Evolutionary conservation across 2,113 vertebrate genomes (phyloP).

Genomic region (Aplodontia rufa): DNA sequence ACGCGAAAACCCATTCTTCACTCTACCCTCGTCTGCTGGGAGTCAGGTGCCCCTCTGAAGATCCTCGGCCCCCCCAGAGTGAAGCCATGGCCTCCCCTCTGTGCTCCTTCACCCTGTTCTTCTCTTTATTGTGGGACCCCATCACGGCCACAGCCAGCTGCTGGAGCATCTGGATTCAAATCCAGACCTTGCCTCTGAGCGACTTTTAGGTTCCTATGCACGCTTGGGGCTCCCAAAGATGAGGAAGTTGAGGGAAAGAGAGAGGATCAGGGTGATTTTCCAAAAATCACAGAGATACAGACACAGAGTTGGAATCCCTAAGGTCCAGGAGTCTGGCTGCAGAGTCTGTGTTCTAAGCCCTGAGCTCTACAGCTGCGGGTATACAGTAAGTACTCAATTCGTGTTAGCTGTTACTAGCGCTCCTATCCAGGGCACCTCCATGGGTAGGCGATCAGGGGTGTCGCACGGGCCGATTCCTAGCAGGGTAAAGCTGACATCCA

Average conservation of each 20-base stretch:
- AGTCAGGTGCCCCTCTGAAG: too few relatives aligned
- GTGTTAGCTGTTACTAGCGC: rapidly evolving
- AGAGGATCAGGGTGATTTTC: not conserved
- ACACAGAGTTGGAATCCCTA: not conserved
- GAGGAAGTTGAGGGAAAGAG: not conserved
- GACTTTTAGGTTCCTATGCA: too few relatives aligned
- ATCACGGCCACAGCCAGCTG: not conserved
- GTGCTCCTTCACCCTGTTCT: not conserved
- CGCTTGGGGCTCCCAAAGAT: too few relatives aligned
- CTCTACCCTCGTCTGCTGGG: too few relatives aligned
- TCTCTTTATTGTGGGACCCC: not conserved
- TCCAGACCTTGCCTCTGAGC: not conserved
- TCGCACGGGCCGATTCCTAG: too few relatives aligned
- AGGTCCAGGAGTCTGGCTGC: not conserved
- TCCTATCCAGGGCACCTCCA: too few relatives aligned
- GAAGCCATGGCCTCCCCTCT: rapidly evolving
- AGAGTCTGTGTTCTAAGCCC: not conserved
- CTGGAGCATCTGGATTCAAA: not conserved
- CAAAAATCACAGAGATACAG: not conserved
- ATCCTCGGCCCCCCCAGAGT: not conserved
- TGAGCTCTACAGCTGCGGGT: not conserved
- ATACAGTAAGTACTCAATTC: not conserved
- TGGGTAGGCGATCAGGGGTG: rapidly evolving
- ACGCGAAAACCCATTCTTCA: too few relatives aligned
- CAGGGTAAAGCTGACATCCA: rapidly evolving